Conservation (phyloP, 2,113 vertebrate genomes). For the Dissostichus mawsoni region DNA sequence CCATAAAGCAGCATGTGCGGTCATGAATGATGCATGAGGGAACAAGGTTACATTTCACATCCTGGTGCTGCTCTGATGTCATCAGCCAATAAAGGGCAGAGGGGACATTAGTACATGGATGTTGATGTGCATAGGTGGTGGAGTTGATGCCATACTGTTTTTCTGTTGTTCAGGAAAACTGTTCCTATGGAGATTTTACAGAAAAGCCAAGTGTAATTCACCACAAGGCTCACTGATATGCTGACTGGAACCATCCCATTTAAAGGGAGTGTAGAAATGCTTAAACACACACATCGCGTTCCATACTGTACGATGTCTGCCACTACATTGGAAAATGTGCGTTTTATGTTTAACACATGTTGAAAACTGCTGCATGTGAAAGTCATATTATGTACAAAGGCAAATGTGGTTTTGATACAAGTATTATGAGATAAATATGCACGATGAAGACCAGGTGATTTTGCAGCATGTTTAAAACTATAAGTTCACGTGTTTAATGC, state of each 20-base stretch:
- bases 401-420: not conserved
- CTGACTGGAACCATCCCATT: not conserved
- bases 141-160: not conserved
- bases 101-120: not conserved
- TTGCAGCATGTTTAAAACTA: no score
- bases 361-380: not conserved
- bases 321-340: not conserved
- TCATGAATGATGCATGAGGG: slow-evolving; percentile 47
- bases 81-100: slow-evolving; percentile 8
- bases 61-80: slow-evolving; percentile 42
- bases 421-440: no score
- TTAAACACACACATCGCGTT: not conserved
- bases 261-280: not conserved
- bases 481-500: not conserved
- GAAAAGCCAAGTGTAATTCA: not conserved
- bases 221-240: no score
- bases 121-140: not conserved
- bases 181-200: not conserved
- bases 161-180: not conserved
- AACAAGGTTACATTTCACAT: slow-evolving; percentile 21
- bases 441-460: no score
- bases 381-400: not conserved
- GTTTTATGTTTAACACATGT: not conserved
- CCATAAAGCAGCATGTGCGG: not conserved
- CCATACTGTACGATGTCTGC: not conserved